Evolutionary conservation across 2,888 invertebrate genomes (phyloP).

Genomic region (Thymelicus acteon): DNA sequence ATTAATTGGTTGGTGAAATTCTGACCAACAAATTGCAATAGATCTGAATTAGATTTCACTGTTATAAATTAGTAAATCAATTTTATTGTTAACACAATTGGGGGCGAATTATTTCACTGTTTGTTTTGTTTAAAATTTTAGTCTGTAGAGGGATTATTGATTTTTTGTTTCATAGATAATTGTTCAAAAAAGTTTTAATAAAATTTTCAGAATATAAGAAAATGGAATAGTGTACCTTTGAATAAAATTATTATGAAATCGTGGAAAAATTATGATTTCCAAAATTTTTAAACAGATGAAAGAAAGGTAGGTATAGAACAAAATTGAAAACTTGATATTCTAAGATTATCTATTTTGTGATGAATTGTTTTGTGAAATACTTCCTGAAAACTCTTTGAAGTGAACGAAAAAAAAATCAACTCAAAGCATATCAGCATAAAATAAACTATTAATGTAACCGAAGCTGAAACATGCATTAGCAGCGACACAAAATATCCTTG

Average conservation of each 20-base stretch:
- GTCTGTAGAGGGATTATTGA: neutral
- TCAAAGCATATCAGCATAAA: constrained; percentile 3
- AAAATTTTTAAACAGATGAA: too few relatives aligned
- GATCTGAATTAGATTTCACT: constrained; percentile 5
- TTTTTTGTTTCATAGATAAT: neutral
- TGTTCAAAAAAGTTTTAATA: neutral
- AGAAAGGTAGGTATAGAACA: too few relatives aligned
- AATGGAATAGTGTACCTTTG: too few relatives aligned
- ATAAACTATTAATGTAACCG: constrained; percentile 17
- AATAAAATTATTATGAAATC: too few relatives aligned
- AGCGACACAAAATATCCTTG: constrained; percentile 33
- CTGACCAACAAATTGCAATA: constrained; percentile 20
- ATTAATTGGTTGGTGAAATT: constrained; percentile 26
- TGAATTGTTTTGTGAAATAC: too few relatives aligned
- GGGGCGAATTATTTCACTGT: neutral
- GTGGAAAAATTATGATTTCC: too few relatives aligned
- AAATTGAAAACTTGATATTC: too few relatives aligned
- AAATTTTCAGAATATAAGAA: too few relatives aligned
- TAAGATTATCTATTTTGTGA: too few relatives aligned
- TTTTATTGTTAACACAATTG: constrained; percentile 9
- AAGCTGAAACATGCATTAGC: constrained; percentile 29
- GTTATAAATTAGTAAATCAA: constrained; percentile 9
- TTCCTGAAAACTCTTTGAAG: too few relatives aligned
- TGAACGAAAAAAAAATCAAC: neutral
- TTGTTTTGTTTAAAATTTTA: neutral